A percentile compares a stretch with the other conserved stretches of the same genome.
Conservation (phyloP, 2,113 vertebrate species). For the Rana temporaria region DNA sequence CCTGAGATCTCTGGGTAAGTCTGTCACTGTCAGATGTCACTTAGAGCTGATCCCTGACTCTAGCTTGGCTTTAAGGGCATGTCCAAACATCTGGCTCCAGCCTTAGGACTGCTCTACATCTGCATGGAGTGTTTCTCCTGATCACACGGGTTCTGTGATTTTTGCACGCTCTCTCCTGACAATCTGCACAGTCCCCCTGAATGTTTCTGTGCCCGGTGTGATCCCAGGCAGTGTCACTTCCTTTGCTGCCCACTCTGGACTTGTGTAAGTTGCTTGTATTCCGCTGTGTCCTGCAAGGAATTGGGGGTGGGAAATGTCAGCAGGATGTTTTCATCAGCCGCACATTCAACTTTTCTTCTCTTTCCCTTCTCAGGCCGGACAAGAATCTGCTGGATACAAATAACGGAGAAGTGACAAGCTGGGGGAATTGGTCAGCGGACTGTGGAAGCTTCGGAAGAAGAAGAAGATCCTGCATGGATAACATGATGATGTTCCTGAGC, state of each 20-base stretch:
- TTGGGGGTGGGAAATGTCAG: constrained; percentile 49
- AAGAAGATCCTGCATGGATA: background rate
- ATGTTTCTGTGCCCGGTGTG: constrained; percentile 11
- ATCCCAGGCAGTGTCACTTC: constrained; percentile 5
- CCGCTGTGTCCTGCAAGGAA: constrained; percentile 15
- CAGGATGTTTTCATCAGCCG: constrained; percentile 42
- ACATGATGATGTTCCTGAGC: background rate
- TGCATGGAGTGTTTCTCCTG: background rate
- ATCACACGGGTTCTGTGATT: background rate
- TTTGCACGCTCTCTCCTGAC: background rate
- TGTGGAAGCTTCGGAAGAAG: background rate
- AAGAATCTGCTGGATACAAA: background rate
- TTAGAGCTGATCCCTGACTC: background rate
- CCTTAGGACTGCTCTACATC: background rate
- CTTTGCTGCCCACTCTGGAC: background rate
- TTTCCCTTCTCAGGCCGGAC: constrained; percentile 48
- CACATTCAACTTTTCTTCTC: constrained; percentile 47
- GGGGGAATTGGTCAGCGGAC: background rate
- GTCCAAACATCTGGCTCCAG: constrained; percentile 33
- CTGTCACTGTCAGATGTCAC: background rate
- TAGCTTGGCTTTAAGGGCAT: background rate
- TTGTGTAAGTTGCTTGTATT: background rate
- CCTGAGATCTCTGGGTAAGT: constrained; percentile 14
- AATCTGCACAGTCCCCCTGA: background rate
- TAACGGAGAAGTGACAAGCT: background rate